Conservation (phyloP, 2,888 invertebrate species). For the Parnassius apollo region DNA sequence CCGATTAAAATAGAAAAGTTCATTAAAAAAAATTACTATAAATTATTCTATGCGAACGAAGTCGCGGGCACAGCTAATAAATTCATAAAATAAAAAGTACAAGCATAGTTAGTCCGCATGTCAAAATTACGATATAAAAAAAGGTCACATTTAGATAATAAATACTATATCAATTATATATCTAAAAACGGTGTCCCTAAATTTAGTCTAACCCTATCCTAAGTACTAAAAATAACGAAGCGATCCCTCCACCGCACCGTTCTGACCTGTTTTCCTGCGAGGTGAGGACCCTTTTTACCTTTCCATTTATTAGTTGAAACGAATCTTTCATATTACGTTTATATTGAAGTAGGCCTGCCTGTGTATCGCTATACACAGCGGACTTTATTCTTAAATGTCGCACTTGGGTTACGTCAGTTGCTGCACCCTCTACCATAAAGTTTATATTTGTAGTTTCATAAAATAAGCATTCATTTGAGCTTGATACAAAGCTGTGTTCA, state of each 20-base stretch:
- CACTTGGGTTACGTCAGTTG: slow-evolving; percentile 12
- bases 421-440: slow-evolving; percentile 14
- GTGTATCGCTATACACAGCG: not conserved
- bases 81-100: too few relatives aligned
- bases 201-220: slow-evolving; percentile 18
- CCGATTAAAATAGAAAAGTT: too few relatives aligned
- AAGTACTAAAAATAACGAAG: slow-evolving; percentile 17
- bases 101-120: too few relatives aligned
- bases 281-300: slow-evolving; percentile 7
- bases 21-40: too few relatives aligned
- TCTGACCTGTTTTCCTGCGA: slow-evolving; percentile 15
- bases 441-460: not conserved
- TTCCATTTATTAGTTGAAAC: slow-evolving; percentile 1
- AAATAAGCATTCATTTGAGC: not conserved
- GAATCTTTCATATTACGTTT: not conserved
- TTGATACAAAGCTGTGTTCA: too few relatives aligned
- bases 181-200: not conserved
- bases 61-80: too few relatives aligned
- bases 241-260: slow-evolving; percentile 14
- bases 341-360: not conserved
- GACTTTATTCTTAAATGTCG: slow-evolving; percentile 6
- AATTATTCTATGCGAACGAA: too few relatives aligned
- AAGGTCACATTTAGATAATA: not conserved
- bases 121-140: not conserved
- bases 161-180: not conserved